These are phyloP conservation scores for Propithecus deckenii DNA, from an alignment of 2,797 vertebrate genomes.

Conservation along the genomic window DNA sequence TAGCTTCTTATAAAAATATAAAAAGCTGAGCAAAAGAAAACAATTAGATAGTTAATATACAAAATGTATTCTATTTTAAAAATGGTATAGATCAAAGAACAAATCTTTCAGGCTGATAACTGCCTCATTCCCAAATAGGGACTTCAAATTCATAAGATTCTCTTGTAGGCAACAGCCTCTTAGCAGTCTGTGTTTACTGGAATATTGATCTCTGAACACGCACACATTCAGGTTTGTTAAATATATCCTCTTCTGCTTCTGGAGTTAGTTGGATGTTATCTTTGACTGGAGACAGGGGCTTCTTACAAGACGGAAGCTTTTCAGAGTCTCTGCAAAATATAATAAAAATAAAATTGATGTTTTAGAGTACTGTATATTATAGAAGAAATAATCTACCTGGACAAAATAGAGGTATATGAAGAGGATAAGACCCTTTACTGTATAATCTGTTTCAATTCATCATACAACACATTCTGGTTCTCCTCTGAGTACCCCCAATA, in stretches of 20 bases:
- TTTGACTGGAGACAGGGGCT: constrained; percentile 89
- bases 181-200: constrained; percentile 68
- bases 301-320: constrained; percentile 85
- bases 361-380: not conserved
- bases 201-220: constrained; percentile 85
- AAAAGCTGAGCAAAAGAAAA: constrained; percentile 64
- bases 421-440: not conserved
- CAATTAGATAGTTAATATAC: constrained; percentile 56
- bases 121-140: not conserved
- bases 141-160: constrained; percentile 45
- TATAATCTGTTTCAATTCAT: not conserved
- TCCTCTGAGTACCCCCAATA: not conserved
- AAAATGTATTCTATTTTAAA: constrained; percentile 56
- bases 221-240: constrained; percentile 73
- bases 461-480: not conserved
- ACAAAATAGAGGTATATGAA: not conserved
- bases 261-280: constrained; percentile 88
- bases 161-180: not conserved
- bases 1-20: constrained; percentile 61
- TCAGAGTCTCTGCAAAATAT: constrained; percentile 87
- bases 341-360: not conserved
- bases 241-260: constrained; percentile 83
- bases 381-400: not conserved
- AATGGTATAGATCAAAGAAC: not conserved
- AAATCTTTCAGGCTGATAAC: not conserved